These are phyloP conservation scores for Hanleya hanleyi DNA, from an alignment of 2,888 invertebrate species.

Conservation along the genomic window DNA sequence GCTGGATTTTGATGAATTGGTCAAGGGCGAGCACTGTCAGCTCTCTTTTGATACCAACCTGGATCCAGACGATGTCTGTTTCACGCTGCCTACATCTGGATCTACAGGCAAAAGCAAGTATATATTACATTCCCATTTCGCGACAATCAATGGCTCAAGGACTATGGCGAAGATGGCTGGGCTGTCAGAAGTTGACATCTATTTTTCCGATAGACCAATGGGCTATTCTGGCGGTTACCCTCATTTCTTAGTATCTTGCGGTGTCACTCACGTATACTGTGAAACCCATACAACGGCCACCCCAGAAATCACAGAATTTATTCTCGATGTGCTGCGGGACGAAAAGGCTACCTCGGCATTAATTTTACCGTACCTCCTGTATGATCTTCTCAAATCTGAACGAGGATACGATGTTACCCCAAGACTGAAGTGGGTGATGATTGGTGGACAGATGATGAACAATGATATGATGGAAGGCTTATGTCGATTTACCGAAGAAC, in stretches of 20 bases:
- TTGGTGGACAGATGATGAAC: not conserved
- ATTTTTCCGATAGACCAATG: slow-evolving; percentile 2
- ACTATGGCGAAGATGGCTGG: not conserved
- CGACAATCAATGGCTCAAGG: not conserved
- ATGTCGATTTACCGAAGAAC: not conserved
- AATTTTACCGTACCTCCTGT: not conserved
- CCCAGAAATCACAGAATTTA: not conserved
- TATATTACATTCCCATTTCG: not conserved
- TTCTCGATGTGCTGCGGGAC: not conserved
- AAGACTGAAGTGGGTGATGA: not conserved
- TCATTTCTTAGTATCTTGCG: not conserved
- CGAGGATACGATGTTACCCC: not conserved
- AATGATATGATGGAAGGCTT: not conserved
- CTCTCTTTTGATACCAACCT: too few relatives aligned
- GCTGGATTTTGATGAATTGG: too few relatives aligned
- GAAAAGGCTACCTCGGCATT: not conserved
- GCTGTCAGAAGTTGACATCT: not conserved
- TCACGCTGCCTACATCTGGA: not conserved
- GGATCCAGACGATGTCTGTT: not conserved
- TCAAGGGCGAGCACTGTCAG: too few relatives aligned
- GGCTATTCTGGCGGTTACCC: not conserved
- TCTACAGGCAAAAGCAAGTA: not conserved
- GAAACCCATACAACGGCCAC: not conserved
- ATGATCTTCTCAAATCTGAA: not conserved
- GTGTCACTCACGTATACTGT: not conserved